Evolutionary conservation across 2,113 vertebrate genomes (phyloP), one percentile per base, ranked within the genome.

Genomic region (Junco hyemalis): DNA sequence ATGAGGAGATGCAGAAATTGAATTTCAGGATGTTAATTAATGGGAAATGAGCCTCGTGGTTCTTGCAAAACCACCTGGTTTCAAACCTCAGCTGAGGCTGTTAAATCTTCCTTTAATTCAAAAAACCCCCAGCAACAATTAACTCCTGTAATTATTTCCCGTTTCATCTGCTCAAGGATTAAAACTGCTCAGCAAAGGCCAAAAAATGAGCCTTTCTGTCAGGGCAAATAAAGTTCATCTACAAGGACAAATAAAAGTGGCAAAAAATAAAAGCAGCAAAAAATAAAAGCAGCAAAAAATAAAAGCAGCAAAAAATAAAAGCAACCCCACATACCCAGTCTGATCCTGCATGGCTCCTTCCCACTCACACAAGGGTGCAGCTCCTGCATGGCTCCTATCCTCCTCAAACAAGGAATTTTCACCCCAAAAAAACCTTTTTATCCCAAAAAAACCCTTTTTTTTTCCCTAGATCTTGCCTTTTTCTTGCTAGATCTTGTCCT

Each of bases 11-110:
- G 36, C 31, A 77, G 7, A 40, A 79, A 50, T 1, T 26, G 16
- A 26, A 83, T 25, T 72, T 44, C 42, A 60, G 54, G 36, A 22
- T 0, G 4, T 5, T 28, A 45, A 2, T 29, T 31, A 8, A 71
- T 16, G 35, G n/a, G 18, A 77, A 81, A 73, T 4, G 1, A 44
- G 3, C n/a, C 44, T 68, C 0, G 0, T 2, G 5, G 29, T 5
- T 69, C 84, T 6, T 53, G 54, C 6, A 61, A 36, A 77, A 20
- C 17, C 73, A 47, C 22, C 50, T 13, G 45, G 45, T 24, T 77
- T 77, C 64, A 42, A 83, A 65, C 28, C 50, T 81, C 25, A 17
- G 16, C 2, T 42, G 61, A 23, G 48, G 5, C 21, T 21, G 33
- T 10, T 33, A 63, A 74, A 12, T 15, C 21, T 60, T 14, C 35